Conservation (phyloP, 1,140 invertebrate genomes). For the Magallana ariakensis region DNA sequence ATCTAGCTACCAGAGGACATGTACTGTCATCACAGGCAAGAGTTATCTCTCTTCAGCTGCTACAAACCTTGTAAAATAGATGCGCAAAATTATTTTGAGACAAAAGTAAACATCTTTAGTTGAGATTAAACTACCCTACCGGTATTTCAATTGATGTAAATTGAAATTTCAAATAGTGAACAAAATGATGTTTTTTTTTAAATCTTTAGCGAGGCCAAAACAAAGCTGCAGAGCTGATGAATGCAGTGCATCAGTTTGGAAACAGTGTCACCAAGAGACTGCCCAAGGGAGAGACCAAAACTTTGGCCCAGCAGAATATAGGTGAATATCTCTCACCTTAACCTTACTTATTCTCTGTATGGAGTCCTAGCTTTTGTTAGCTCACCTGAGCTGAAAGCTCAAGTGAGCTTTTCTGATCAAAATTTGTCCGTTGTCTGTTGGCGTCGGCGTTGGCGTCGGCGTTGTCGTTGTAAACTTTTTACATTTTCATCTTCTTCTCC, state of each 20-base stretch:
- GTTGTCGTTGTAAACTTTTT: too few species aligned
- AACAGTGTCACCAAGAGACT: constrained; percentile 20
- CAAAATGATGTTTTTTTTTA: background rate
- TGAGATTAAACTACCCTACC: too few species aligned
- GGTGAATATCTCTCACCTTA: background rate
- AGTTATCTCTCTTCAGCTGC: background rate
- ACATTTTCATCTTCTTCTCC: too few species aligned
- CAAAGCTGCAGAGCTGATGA: constrained; percentile 1
- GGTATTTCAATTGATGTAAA: too few species aligned
- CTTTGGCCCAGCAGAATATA: background rate
- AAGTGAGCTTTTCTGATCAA: too few species aligned
- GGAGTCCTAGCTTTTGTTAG: too few species aligned
- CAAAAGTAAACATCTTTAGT: too few species aligned
- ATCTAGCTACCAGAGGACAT: background rate
- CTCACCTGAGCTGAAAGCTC: too few species aligned
- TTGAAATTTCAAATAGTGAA: too few species aligned
- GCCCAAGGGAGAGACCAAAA: background rate
- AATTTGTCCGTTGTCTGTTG: too few species aligned
- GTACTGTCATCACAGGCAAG: background rate
- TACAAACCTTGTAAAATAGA: background rate
- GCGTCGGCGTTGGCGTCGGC: too few species aligned
- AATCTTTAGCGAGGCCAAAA: background rate
- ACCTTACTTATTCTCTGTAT: too few species aligned
- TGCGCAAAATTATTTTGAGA: background rate
- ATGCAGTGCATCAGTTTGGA: constrained; percentile 25